Conservation (phyloP, 2,113 vertebrate species). For the Tringa solitaria region DNA sequence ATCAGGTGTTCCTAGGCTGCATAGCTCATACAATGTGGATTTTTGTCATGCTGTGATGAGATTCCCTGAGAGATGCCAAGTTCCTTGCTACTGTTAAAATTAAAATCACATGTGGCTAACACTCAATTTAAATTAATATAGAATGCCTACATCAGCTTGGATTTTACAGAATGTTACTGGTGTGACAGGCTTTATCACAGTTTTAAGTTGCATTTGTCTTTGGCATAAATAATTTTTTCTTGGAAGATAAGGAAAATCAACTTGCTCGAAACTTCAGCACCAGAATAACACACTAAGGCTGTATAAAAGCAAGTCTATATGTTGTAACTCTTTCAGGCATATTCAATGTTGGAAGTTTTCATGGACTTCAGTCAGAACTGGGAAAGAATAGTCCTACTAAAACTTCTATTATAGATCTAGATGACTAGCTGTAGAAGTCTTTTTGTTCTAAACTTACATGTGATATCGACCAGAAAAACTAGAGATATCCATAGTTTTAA, state of each 20-base stretch:
- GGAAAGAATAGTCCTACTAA: neutral
- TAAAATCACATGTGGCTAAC: neutral
- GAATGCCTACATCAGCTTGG: neutral
- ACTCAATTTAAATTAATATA: neutral
- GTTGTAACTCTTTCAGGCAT: neutral
- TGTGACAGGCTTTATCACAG: neutral
- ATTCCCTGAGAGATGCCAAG: neutral
- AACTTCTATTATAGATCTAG: neutral
- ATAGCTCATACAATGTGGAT: neutral
- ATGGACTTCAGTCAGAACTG: neutral
- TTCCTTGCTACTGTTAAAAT: neutral
- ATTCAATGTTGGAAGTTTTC: neutral
- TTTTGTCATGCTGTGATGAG: neutral
- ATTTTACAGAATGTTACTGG: neutral
- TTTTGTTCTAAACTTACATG: neutral
- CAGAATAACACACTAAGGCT: neutral
- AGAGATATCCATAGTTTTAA: neutral
- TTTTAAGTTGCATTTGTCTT: neutral
- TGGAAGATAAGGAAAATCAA: neutral
- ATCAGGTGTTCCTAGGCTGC: constrained; percentile 8
- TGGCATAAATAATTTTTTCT: neutral
- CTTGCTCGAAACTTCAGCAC: neutral
- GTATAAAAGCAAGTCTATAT: neutral
- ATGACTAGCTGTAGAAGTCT: neutral
- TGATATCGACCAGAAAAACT: neutral